Conservation (phyloP, 1,140 invertebrate genomes). For the Micrasema minimum region DNA sequence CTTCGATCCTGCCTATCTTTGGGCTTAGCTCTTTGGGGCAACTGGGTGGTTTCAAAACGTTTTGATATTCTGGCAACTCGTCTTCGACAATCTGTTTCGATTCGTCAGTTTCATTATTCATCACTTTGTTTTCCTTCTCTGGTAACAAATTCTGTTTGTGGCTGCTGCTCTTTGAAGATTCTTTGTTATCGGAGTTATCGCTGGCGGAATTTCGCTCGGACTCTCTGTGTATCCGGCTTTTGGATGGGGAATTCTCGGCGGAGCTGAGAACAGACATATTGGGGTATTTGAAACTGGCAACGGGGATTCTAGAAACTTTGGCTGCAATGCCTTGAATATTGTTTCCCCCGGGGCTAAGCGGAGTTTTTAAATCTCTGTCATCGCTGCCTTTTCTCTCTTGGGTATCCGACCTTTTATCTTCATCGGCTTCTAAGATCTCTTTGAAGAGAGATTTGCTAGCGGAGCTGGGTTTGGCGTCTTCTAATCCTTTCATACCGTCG, state of each 20-base stretch:
- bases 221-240: conserved; percentile 51
- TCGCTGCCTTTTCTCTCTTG: conserved; percentile 20
- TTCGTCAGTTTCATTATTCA: conserved; percentile 12
- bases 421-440: conserved; percentile 22
- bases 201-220: conserved; percentile 48
- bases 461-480: conserved; percentile 16
- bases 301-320: conserved; percentile 61
- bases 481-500: neutral
- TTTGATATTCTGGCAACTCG: conserved; percentile 62
- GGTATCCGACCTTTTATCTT: conserved; percentile 12
- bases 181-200: conserved; percentile 51
- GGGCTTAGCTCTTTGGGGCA: conserved; percentile 50
- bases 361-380: conserved; percentile 40
- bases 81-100: conserved; percentile 41
- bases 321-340: conserved; percentile 53
- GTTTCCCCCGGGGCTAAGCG: conserved; percentile 44
- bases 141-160: no score
- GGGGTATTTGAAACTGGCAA: conserved; percentile 64
- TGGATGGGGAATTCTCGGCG: conserved; percentile 60
- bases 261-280: conserved; percentile 58
- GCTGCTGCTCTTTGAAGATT: conserved; percentile 17
- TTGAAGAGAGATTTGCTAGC: conserved; percentile 25
- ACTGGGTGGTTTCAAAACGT: conserved; percentile 56
- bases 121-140: no score
- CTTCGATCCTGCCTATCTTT: conserved; percentile 43